These are phyloP conservation scores for Mormoops blainvillei DNA, from an alignment of 2,113 vertebrate species.

Conservation along the genomic window DNA sequence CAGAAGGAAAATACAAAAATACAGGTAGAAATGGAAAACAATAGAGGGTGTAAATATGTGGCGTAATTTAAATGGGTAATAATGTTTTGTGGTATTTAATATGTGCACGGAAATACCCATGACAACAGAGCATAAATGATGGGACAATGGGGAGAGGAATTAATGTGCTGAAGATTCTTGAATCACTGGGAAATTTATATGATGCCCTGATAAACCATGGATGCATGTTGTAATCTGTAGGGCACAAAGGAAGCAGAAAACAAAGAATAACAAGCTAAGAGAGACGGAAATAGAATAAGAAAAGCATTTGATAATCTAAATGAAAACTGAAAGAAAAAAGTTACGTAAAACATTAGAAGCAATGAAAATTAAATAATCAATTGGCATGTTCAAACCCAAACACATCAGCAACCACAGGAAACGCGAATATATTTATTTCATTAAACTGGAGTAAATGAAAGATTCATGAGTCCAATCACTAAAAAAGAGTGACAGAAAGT, in stretches of 20 bases:
- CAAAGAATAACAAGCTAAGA: neutral
- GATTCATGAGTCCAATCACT: neutral
- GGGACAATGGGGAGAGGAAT: neutral
- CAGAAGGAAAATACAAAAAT: neutral
- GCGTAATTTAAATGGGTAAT: neutral
- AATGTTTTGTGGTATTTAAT: neutral
- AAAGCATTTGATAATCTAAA: neutral
- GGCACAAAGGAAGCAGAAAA: neutral
- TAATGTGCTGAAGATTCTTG: neutral
- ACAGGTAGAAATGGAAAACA: neutral
- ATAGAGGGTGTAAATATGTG: neutral
- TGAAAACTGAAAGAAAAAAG: neutral
- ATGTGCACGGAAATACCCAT: neutral
- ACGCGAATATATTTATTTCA: neutral
- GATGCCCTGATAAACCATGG: neutral
- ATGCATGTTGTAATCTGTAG: neutral
- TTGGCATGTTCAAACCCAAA: neutral
- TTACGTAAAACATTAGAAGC: neutral
- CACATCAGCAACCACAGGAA: neutral
- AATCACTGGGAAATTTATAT: neutral
- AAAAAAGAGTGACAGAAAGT: neutral
- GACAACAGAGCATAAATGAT: neutral
- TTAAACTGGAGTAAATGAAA: neutral
- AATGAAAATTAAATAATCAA: neutral
- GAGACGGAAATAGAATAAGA: neutral